Conservation (phyloP, 2,888 invertebrate species). For the Pseudoips prasinana region DNA sequence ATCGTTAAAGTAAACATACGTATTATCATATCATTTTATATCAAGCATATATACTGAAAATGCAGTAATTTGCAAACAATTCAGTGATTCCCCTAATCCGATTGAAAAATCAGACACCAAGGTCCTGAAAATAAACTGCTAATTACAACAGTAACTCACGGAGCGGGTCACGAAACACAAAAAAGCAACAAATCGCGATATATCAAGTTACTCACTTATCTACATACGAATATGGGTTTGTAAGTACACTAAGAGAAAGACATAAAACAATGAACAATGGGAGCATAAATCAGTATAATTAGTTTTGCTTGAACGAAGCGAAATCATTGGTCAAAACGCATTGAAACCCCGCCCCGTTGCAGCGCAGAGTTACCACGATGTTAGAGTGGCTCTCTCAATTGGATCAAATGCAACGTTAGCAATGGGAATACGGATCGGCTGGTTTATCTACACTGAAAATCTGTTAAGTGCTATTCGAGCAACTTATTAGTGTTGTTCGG, state of each 20-base stretch:
- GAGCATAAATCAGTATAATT: constrained; percentile 97
- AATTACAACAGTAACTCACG: constrained; percentile 38
- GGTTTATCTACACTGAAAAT: constrained; percentile 29
- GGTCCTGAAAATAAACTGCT: constrained; percentile 31
- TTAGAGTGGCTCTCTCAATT: constrained; percentile 63
- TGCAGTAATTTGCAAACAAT: background rate
- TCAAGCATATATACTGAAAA: background rate
- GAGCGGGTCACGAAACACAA: constrained; percentile 36
- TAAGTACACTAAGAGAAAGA: constrained; percentile 74
- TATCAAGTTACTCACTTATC: constrained; percentile 48
- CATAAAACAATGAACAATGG: constrained; percentile 94
- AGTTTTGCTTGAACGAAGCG: constrained; percentile 85
- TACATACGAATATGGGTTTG: constrained; percentile 48
- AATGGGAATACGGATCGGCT: constrained; percentile 40
- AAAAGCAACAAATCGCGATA: constrained; percentile 43
- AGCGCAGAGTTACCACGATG: constrained; percentile 41
- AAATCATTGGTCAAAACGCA: constrained; percentile 85
- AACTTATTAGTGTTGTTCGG: constrained; percentile 30
- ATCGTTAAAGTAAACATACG: constrained; percentile 8
- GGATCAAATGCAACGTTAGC: constrained; percentile 69
- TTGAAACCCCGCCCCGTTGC: constrained; percentile 78
- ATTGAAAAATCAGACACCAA: constrained; percentile 13
- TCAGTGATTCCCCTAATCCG: constrained; percentile 5
- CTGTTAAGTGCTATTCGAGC: constrained; percentile 27
- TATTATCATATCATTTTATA: constrained; percentile 8